Conservation (phyloP, 2,797 vertebrate genomes). For the Poliocrania exsul region DNA sequence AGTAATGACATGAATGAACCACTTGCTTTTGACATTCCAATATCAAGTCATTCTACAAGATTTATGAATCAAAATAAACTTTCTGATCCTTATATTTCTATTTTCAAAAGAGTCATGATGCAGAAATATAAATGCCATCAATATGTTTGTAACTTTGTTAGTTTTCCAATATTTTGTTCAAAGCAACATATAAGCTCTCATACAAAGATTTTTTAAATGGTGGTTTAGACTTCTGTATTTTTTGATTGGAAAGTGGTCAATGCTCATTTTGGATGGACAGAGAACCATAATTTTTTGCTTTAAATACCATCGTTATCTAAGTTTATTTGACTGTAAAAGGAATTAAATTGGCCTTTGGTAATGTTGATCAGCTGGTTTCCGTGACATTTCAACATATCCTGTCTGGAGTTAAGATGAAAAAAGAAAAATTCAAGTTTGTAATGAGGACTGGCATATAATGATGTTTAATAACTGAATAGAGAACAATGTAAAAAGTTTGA, state of each 20-base stretch:
- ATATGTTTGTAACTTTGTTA: not conserved
- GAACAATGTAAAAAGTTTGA: conserved; percentile 14
- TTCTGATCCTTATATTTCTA: not conserved
- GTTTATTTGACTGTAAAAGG: conserved; percentile 44
- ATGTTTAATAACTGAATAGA: conserved; percentile 32
- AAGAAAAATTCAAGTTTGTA: not conserved
- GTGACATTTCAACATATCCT: conserved; percentile 62
- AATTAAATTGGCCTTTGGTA: conserved; percentile 64
- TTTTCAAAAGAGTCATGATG: not conserved
- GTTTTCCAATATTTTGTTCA: not conserved
- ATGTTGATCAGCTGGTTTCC: conserved; percentile 45
- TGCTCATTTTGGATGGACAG: not conserved
- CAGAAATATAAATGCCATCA: not conserved
- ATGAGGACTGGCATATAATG: conserved; percentile 31
- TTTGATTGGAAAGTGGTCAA: not conserved
- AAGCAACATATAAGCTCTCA: not conserved
- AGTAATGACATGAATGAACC: not conserved
- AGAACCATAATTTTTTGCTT: not conserved
- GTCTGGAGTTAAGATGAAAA: conserved; percentile 15
- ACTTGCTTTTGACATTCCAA: not conserved
- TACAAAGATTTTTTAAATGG: not conserved
- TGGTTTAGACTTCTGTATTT: not conserved
- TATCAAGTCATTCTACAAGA: not conserved
- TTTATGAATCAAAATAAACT: conserved; percentile 14
- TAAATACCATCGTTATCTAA: conserved; percentile 57